Percentiles rank a stretch among this genome's conserved stretches.
Conservation (phyloP, 2,113 vertebrate genomes). For the Neotoma lepida region DNA sequence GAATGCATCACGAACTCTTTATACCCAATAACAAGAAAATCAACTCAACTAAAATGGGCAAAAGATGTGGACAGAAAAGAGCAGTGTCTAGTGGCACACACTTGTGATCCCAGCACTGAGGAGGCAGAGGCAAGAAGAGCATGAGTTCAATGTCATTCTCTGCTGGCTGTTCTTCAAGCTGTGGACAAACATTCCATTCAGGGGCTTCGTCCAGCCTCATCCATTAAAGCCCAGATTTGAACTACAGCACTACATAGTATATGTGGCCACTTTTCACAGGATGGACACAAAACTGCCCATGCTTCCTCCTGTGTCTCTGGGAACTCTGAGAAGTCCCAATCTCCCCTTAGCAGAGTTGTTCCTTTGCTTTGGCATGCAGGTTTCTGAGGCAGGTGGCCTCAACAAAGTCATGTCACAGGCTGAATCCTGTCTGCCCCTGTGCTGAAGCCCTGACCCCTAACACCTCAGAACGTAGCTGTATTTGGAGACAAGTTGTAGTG, state of each 20-base stretch:
- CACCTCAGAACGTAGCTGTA: not conserved
- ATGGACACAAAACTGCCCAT: not conserved
- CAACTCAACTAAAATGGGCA: not conserved
- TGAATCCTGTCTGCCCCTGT: not conserved
- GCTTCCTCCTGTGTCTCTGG: not conserved
- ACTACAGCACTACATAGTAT: not conserved
- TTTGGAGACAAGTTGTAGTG: not conserved
- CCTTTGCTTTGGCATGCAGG: not conserved
- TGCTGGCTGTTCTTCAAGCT: not conserved
- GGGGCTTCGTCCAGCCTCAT: not conserved
- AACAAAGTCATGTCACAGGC: not conserved
- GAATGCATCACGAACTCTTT: not conserved
- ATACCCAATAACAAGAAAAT: not conserved
- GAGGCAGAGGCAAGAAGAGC: not conserved
- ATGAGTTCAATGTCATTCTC: not conserved
- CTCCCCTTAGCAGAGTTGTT: not conserved
- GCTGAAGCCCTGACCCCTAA: not conserved
- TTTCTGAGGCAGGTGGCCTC: not conserved
- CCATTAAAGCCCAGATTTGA: not conserved
- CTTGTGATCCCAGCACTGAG: not conserved
- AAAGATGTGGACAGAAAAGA: not conserved
- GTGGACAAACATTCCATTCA: not conserved
- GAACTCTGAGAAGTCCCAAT: not conserved
- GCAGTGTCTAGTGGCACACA: not conserved
- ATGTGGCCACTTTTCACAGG: not conserved